Evolutionary conservation across 2,797 vertebrate species (phyloP), one percentile per base, ranked within the genome.

Genomic region (Antrozous pallidus): DNA sequence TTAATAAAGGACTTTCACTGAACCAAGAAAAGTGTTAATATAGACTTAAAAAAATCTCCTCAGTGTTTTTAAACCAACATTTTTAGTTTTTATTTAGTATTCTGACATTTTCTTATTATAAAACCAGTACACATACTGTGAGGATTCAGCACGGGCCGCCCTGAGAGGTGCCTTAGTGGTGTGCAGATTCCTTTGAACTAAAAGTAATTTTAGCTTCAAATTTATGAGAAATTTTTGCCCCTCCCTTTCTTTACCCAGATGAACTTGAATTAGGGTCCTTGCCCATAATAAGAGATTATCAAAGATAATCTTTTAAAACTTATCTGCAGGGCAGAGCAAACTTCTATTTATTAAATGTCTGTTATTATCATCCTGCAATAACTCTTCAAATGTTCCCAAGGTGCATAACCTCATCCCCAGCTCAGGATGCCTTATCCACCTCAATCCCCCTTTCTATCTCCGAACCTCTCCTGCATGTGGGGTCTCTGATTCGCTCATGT

Each of bases 11-110:
- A 51, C 26, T 90, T 90, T 49, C 17, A 31, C 4, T 18, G 24
- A 89, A 65, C 33, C n/a, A 65, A 45, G 89, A 78, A 79, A 8
- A 75, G 9, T 1, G 1, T 67, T 82, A 89, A 75, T 13, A 17
- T 1, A n/a, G 61, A 81, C 28, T 74, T 63, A 22, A 75, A 26
- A 61, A 14, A 51, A 12, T 9, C 28, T 12, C 61, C 20, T n/a
- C 45, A 36, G 12, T 49, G 49, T 7, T 74, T 93, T 79, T 79
- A 61, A 93, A 49, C 6, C 42, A 54, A n/a, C 13, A 74, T 18
- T 20, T 90, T 88, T 31, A 84, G 17, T 17, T 85, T 95, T 81
- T 91, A 14, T 82, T 90, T 87, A 78, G 31, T 67, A 80, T 89
- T 45, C n/a, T 74, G 54, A 36, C n/a, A 31, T 73, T 80, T 93